Conservation (phyloP, 2,113 vertebrate genomes). For the Tapirus terrestris region DNA sequence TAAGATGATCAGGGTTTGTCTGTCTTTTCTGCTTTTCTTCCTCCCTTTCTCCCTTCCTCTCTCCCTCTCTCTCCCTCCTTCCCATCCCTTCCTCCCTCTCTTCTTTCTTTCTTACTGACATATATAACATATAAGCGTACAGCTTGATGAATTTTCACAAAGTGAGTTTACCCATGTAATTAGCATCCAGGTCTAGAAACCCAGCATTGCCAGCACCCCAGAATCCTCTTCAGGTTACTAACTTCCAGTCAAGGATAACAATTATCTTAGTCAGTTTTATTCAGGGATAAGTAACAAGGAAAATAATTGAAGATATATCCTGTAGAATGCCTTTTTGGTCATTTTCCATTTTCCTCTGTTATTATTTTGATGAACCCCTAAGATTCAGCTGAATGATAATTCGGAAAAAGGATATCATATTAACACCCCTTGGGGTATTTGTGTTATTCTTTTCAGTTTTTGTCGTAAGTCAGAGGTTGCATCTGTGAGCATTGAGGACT, state of each 20-base stretch:
- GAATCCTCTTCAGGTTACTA: neutral
- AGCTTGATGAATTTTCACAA: neutral
- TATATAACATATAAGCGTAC: neutral
- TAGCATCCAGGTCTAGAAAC: neutral
- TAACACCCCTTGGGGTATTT: too few relatives aligned
- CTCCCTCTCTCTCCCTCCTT: too few relatives aligned
- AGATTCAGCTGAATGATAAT: neutral
- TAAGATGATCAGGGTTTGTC: neutral
- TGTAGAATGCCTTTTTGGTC: neutral
- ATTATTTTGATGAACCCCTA: neutral
- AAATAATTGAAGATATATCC: neutral
- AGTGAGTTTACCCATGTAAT: fast-evolving
- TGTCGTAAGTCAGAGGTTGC: neutral
- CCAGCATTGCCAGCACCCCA: neutral
- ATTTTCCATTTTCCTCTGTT: neutral
- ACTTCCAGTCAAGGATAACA: too few relatives aligned
- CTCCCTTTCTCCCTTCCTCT: neutral
- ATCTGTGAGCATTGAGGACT: neutral
- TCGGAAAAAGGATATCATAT: neutral
- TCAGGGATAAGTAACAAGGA: neutral
- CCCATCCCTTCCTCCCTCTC: too few relatives aligned
- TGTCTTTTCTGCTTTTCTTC: neutral
- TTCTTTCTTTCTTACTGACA: fast-evolving
- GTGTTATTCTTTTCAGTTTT: neutral
- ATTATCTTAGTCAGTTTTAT: neutral